A percentile compares a stretch with the other conserved stretches of the same genome.
Conservation (phyloP, 2,797 vertebrate species). For the Prunella strophiata region DNA sequence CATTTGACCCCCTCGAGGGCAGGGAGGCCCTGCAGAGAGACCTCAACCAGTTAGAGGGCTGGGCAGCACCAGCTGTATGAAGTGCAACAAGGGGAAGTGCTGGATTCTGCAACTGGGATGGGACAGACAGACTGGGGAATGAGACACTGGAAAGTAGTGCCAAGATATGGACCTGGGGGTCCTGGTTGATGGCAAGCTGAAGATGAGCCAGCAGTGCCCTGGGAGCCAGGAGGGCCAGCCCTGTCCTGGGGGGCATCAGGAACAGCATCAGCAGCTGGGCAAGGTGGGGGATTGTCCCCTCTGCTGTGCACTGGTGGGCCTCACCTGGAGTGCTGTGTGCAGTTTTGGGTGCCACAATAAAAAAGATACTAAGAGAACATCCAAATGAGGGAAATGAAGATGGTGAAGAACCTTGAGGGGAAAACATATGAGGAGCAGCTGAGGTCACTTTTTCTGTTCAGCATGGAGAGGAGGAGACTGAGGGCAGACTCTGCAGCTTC, state of each 20-base stretch:
- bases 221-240: not conserved
- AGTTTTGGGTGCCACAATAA: no score
- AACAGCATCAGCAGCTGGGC: not conserved
- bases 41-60: not conserved
- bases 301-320: not conserved
- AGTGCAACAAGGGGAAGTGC: not conserved
- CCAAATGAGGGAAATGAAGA: accelerated
- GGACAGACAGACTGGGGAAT: not conserved
- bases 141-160: not conserved
- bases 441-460: not conserved
- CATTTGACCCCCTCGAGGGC: not conserved
- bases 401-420: not conserved
- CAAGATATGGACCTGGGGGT: not conserved
- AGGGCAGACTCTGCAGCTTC: not conserved
- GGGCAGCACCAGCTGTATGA: not conserved
- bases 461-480: not conserved
- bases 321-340: accelerated
- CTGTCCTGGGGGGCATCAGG: not conserved
- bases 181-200: not conserved
- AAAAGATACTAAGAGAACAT: not conserved
- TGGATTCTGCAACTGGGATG: not conserved
- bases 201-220: not conserved
- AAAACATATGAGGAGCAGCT: accelerated
- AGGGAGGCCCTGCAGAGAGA: not conserved
- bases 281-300: not conserved